phyloP scores from a whole-genome alignment of 2,888 invertebrate species.

The Melieria crassipennis region DNA sequence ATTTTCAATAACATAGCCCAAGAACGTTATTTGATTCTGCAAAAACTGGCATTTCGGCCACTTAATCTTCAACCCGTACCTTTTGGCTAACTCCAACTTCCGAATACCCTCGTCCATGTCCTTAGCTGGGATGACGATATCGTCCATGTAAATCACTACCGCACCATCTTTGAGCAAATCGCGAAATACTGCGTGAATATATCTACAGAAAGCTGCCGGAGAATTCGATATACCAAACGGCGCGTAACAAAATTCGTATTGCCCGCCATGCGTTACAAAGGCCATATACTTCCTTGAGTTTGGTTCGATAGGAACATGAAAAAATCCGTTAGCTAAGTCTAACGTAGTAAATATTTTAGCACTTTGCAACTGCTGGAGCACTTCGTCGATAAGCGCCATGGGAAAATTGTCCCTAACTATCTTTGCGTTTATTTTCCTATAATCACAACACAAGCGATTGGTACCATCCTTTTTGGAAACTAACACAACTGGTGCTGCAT shows the following conservation, averaged over 20 bases:
- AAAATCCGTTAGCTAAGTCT: constrained; percentile 45
- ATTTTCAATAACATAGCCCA: constrained; percentile 40
- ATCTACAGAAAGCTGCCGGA: constrained; percentile 39
- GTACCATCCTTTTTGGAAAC: no score
- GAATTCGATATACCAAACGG: constrained; percentile 45
- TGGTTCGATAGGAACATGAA: constrained; percentile 44
- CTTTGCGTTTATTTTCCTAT: neutral
- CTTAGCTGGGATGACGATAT: constrained; percentile 39
- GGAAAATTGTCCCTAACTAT: constrained; percentile 10
- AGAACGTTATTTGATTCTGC: constrained; percentile 31
- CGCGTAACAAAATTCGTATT: constrained; percentile 43
- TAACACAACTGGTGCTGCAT: no score
- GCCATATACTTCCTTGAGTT: constrained; percentile 46
- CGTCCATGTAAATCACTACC: constrained; percentile 40
- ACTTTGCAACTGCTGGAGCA: constrained; percentile 28
- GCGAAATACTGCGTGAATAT: constrained; percentile 36
- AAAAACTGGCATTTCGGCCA: constrained; percentile 42
- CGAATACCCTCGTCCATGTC: constrained; percentile 31
- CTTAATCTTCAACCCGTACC: constrained; percentile 33
- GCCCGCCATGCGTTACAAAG: constrained; percentile 47
- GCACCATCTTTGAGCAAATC: constrained; percentile 28
- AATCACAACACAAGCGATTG: no score
- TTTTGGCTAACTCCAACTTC: constrained; percentile 22
- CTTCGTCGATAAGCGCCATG: constrained; percentile 4
- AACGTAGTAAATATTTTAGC: constrained; percentile 44